Percentiles rank a stretch among this genome's conserved stretches.
Evolutionary conservation across 2,113 vertebrate genomes (phyloP).

Genomic region (Hippocampus mohnikei): DNA sequence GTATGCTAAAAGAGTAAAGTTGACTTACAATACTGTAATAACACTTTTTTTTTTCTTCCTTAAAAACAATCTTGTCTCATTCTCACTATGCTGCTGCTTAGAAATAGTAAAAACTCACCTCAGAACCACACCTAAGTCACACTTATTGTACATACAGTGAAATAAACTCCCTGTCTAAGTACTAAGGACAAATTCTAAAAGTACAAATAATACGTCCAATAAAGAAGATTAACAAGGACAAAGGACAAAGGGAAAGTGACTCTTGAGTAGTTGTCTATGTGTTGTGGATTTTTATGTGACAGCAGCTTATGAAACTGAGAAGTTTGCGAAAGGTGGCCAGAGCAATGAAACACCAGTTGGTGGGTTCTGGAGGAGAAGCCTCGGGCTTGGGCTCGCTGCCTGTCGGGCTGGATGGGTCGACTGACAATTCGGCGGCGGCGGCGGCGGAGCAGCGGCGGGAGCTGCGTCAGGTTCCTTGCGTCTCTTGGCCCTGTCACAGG

Average conservation of each 20-base stretch:
- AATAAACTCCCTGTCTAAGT: constrained; percentile 33
- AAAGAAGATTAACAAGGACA: constrained; percentile 85
- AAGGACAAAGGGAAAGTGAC: constrained; percentile 85
- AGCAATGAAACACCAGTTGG: constrained; percentile 56
- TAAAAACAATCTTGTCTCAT: constrained; percentile 5
- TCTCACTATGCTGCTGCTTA: constrained; percentile 21
- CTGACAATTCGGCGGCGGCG: constrained; percentile 44
- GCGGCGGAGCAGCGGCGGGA: constrained; percentile 34
- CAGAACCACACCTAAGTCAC: constrained; percentile 28
- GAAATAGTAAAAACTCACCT: constrained; percentile 33
- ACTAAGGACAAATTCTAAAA: constrained; percentile 66
- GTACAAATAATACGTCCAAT: constrained; percentile 91
- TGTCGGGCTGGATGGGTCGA: constrained; percentile 62
- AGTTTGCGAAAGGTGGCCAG: constrained; percentile 72
- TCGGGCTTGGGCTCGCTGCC: constrained; percentile 63
- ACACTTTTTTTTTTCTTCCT: neutral
- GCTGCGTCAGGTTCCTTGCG: constrained; percentile 47
- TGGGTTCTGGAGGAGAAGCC: constrained; percentile 50
- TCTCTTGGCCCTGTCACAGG: constrained; percentile 60
- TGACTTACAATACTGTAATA: neutral
- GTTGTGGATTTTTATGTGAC: constrained; percentile 85
- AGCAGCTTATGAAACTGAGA: constrained; percentile 73
- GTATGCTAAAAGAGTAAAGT: neutral
- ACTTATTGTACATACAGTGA: constrained; percentile 44
- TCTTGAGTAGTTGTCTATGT: constrained; percentile 90